A percentile compares a stretch with the other conserved stretches of the same genome.
These are phyloP conservation scores for Gouania willdenowi DNA, from an alignment of 2,797 vertebrate genomes.

Conservation along the genomic window DNA sequence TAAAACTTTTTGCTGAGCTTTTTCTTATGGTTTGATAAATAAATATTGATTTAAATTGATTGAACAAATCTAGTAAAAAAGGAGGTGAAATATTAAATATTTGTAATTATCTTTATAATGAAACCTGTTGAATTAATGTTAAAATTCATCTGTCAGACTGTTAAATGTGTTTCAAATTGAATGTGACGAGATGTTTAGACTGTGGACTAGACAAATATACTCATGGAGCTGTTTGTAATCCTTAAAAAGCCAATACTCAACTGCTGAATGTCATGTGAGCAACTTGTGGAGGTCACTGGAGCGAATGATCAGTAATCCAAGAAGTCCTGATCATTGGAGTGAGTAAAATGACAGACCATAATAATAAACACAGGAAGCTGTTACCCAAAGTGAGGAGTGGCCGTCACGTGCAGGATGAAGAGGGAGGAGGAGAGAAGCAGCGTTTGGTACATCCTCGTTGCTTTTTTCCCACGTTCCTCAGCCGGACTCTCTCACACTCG, in stretches of 20 bases:
- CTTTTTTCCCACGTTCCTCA: conserved; percentile 58
- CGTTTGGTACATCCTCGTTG: conserved; percentile 69
- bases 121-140: too few species aligned
- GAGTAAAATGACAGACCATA: conserved; percentile 15
- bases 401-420: conserved; percentile 69
- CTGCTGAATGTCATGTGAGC: conserved; percentile 4
- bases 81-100: too few species aligned
- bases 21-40: too few species aligned
- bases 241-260: conserved; percentile 4
- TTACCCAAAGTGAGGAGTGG: conserved; percentile 72
- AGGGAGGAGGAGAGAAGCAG: conserved; percentile 72
- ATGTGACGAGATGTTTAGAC: too few species aligned
- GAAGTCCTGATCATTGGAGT: neutral
- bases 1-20: too few species aligned
- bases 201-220: too few species aligned
- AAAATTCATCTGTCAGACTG: too few species aligned
- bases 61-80: too few species aligned
- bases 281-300: neutral
- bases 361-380: conserved; percentile 17
- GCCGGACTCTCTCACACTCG: conserved; percentile 40
- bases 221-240: neutral
- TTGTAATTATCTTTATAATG: too few species aligned
- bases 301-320: conserved; percentile 8
- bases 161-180: too few species aligned
- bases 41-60: too few species aligned